These are phyloP conservation scores for Toxonevra muliebris DNA, from an alignment of 2,888 invertebrate genomes.

Conservation along the genomic window DNA sequence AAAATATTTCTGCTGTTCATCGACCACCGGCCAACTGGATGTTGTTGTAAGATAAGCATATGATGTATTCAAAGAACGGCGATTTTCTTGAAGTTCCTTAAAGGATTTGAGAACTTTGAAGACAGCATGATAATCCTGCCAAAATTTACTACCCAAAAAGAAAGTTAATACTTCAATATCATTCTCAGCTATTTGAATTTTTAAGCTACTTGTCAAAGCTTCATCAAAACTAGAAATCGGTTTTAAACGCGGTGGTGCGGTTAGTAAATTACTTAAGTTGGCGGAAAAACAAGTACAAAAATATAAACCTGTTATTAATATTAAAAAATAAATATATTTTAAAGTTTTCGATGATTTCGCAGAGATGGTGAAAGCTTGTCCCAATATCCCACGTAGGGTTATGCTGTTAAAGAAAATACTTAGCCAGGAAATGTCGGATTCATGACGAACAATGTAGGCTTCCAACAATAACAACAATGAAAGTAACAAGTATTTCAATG, in stretches of 20 bases:
- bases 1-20: constrained; percentile 18
- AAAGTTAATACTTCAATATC: not conserved
- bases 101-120: constrained; percentile 11
- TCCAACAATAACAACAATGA: not conserved
- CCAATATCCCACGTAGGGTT: constrained; percentile 14
- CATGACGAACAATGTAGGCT: no score
- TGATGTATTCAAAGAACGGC: constrained; percentile 9
- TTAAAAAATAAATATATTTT: constrained; percentile 8
- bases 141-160: constrained; percentile 10
- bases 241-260: constrained; percentile 2
- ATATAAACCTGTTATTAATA: not conserved
- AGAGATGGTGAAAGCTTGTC: constrained; percentile 1
- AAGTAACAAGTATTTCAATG: constrained; percentile 3
- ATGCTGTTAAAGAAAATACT: not conserved
- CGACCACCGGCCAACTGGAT: constrained; percentile 10
- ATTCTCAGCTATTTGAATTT: constrained; percentile 12
- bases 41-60: constrained; percentile 16
- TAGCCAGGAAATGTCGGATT: not conserved
- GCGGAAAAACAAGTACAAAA: constrained; percentile 2
- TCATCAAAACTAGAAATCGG: constrained; percentile 9
- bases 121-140: not conserved
- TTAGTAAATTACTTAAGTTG: constrained; percentile 12
- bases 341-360: not conserved
- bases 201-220: not conserved
- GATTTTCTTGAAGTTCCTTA: constrained; percentile 13